phyloP scores from a whole-genome alignment of 1,140 invertebrate genomes.

The Mamestra configurata region DNA sequence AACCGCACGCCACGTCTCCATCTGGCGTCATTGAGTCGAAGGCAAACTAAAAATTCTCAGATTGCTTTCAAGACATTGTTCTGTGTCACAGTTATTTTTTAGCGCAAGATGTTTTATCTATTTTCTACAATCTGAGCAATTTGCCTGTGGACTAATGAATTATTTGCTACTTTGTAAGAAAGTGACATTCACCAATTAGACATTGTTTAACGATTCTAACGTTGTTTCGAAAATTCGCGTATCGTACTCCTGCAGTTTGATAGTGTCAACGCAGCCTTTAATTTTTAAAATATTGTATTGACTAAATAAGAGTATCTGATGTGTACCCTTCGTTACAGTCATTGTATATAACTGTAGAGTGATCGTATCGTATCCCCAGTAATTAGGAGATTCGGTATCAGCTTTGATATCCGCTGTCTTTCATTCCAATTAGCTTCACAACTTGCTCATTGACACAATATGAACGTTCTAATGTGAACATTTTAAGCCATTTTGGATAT shows the following conservation, averaged over 20 bases:
- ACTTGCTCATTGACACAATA: constrained; percentile 75
- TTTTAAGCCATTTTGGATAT: constrained; percentile 82
- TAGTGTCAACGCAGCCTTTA: constrained; percentile 41
- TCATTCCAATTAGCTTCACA: constrained; percentile 82
- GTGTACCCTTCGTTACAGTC: constrained; percentile 76
- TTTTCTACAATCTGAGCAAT: constrained; percentile 49
- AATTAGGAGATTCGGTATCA: constrained; percentile 80
- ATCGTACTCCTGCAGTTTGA: constrained; percentile 40
- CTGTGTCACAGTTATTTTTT: constrained; percentile 51
- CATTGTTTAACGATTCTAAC: constrained; percentile 75
- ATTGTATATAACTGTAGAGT: constrained; percentile 85
- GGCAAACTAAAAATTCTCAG: constrained; percentile 54
- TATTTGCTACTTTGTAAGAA: constrained; percentile 38
- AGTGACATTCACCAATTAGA: constrained; percentile 72
- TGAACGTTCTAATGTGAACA: constrained; percentile 82
- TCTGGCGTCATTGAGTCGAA: constrained; percentile 47
- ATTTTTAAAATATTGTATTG: constrained; percentile 47
- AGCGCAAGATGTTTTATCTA: constrained; percentile 51
- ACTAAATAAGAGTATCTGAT: constrained; percentile 58
- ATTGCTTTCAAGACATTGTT: constrained; percentile 69
- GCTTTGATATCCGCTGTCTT: constrained; percentile 77
- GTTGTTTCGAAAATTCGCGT: constrained; percentile 37
- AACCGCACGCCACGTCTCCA: constrained; percentile 36
- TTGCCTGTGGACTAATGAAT: constrained; percentile 29
- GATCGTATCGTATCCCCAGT: constrained; percentile 77